Conservation (phyloP, 2,797 vertebrate species). For the Chaenodraco wilsoni region DNA sequence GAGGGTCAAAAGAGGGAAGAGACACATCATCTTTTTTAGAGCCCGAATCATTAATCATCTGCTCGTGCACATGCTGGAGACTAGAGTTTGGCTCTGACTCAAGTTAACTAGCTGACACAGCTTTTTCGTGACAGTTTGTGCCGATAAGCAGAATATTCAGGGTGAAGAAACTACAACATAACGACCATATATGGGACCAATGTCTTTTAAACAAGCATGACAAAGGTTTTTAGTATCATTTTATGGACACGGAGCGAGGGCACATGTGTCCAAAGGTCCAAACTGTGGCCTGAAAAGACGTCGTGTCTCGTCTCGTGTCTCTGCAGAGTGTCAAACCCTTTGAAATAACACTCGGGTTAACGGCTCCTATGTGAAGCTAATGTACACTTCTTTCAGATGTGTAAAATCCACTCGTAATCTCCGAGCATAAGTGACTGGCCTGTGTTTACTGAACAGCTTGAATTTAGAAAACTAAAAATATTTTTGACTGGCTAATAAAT, state of each 20-base stretch:
- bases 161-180: neutral
- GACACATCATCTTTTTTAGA: conserved; percentile 6
- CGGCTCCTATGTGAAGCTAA: neutral
- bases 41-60: neutral
- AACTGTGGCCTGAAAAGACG: neutral
- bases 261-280: neutral
- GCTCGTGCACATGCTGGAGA: neutral
- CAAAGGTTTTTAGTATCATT: neutral
- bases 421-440: neutral
- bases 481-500: conserved; percentile 9
- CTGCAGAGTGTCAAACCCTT: neutral
- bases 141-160: conserved; percentile 30
- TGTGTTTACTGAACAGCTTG: neutral
- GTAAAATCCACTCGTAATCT: neutral
- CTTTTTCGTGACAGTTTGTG: conserved; percentile 3
- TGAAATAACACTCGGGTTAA: no score
- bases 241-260: neutral
- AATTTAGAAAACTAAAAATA: conserved; percentile 1
- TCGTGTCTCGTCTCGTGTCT: neutral
- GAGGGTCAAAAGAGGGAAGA: conserved; percentile 4
- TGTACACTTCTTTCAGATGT: neutral
- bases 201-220: neutral
- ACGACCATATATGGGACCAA: neutral
- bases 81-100: neutral
- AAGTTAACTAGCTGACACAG: conserved; percentile 7